Conservation (phyloP, 2,888 invertebrate genomes). For the Clivina fossor region DNA sequence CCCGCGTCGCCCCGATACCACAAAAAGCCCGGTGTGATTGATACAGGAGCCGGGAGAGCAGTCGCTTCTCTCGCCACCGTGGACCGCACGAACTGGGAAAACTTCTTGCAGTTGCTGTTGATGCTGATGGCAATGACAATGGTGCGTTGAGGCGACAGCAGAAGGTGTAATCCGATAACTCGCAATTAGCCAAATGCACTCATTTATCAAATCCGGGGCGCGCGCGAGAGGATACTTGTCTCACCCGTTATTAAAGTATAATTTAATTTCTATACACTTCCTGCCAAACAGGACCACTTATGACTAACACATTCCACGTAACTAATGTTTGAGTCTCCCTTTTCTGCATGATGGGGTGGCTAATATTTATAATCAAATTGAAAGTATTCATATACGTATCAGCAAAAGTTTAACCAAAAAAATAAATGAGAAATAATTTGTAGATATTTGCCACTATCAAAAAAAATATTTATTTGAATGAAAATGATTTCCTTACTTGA, state of each 20-base stretch:
- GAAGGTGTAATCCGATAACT: conserved; percentile 53
- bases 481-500: too few relatives aligned
- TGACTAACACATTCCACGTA: not conserved
- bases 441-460: too few relatives aligned
- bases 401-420: too few relatives aligned
- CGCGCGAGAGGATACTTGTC: conserved; percentile 36
- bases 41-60: conserved; percentile 25
- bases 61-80: too few relatives aligned
- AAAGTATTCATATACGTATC: not conserved
- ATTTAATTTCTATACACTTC: conserved; percentile 52
- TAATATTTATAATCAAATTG: not conserved
- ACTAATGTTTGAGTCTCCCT: not conserved
- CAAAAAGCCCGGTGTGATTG: conserved; percentile 36
- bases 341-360: too few relatives aligned
- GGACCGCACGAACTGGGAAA: conserved; percentile 29
- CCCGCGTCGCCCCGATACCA: conserved; percentile 28
- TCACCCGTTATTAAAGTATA: conserved; percentile 51
- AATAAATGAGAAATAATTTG: too few relatives aligned
- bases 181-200: conserved; percentile 54
- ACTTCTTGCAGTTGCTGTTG: conserved; percentile 34
- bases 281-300: conserved; percentile 44
- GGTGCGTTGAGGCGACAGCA: conserved; percentile 5
- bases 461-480: too few relatives aligned
- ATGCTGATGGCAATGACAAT: conserved; percentile 31
- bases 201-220: conserved; percentile 51